These are phyloP conservation scores for Apaloderma vittatum DNA, from an alignment of 2,113 vertebrate species.

Conservation along the genomic window DNA sequence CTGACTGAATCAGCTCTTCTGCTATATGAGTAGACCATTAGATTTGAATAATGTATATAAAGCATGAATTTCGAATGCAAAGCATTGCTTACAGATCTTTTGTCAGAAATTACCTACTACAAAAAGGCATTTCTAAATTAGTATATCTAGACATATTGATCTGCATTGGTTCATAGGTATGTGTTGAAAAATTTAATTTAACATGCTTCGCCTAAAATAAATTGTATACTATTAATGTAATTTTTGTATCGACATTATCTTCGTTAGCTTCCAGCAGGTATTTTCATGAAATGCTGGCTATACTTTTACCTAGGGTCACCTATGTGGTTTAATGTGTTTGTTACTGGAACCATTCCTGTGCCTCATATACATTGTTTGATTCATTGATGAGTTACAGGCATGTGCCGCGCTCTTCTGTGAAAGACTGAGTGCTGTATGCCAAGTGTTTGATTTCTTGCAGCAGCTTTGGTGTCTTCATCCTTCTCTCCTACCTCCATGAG, in stretches of 20 bases:
- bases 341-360: not conserved
- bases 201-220: not conserved
- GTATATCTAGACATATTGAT: not conserved
- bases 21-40: not conserved
- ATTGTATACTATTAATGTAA: not conserved
- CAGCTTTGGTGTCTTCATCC: constrained; percentile 92
- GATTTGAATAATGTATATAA: not conserved
- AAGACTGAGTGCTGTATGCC: constrained; percentile 59
- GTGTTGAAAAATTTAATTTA: constrained; percentile 23
- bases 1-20: not conserved
- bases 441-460: constrained; percentile 80
- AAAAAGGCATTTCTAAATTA: constrained; percentile 41
- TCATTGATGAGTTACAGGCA: constrained; percentile 34
- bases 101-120: constrained; percentile 65
- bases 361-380: constrained; percentile 15
- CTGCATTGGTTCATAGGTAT: not conserved
- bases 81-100: not conserved
- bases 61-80: constrained; percentile 7
- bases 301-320: not conserved
- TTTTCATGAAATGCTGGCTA: constrained; percentile 9
- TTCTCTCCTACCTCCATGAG: constrained; percentile 99
- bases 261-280: not conserved
- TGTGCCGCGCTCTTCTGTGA: not conserved
- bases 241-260: not conserved
- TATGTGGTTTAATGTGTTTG: not conserved